phyloP scores from a whole-genome alignment of 2,113 vertebrate genomes.

The Hemiscyllium ocellatum region DNA sequence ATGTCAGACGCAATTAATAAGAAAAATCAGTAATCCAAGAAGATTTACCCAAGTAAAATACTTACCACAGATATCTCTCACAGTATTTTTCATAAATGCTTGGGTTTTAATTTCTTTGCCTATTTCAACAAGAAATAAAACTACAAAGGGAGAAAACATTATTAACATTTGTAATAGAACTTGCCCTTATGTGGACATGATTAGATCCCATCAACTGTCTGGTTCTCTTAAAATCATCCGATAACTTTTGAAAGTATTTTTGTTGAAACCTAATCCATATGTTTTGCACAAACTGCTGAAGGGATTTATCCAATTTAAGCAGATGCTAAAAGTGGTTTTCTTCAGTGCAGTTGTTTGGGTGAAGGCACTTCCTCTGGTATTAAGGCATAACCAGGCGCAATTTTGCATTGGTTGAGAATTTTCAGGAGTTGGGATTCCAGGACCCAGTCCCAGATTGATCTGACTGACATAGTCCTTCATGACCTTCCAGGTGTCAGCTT shows the following conservation, averaged over 20 bases:
- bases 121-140: background rate
- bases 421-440: too few relatives aligned
- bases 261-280: background rate
- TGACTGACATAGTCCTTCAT: too few relatives aligned
- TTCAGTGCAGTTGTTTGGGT: background rate
- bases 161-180: background rate
- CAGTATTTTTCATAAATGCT: background rate
- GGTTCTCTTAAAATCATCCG: background rate
- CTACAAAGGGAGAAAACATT: background rate
- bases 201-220: background rate
- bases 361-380: background rate
- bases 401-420: too few relatives aligned
- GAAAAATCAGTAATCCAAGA: background rate
- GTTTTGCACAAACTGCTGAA: background rate
- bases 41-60: background rate
- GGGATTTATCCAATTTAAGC: background rate
- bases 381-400: background rate
- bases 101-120: background rate
- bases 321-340: background rate
- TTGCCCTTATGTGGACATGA: background rate
- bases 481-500: too few relatives aligned
- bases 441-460: too few relatives aligned
- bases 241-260: background rate
- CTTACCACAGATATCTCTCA: background rate
- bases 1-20: background rate